Base-by-base conservation (phyloP, 2,113 vertebrate genomes). In the Lophotis ruficrista region DNA sequence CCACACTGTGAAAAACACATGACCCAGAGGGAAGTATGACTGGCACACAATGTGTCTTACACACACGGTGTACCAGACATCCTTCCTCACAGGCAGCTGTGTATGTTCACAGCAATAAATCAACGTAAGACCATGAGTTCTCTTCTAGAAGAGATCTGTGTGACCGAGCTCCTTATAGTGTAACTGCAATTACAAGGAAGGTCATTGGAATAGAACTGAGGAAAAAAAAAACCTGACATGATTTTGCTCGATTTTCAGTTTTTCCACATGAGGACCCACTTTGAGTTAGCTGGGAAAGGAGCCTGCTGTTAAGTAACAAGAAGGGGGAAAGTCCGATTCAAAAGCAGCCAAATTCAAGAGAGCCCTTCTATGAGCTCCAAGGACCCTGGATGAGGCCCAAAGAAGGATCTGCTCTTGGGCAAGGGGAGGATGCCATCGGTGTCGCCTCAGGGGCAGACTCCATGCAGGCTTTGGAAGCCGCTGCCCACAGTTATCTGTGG, bases 201-300 rank as follows among this genome's bases (percentile, higher is more conserved):
- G 30, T 23, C 61, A 87, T 2, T 87, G 73, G 89, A 92, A 89
- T 33, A 91, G 65, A 96, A 84, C 47, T 18, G 33, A 18, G 19
- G 17, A n/a, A 1, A 8, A 51, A 73, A 48, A 22, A 47, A 57
- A 5, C 1, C 24, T 65, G 35, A 83, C 93, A 83, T 41, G 2
- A 65, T 94, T 96, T 87, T 94, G 77, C 83, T 96, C 5, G 3
- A 79, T 92, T 95, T 93, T 96, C 83, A 51, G n/a, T 87, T 94
- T 95, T 94, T 94, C 93, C 93, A 95, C 89, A 73, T 61, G 93
- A 89, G 53, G 65, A 95, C 37, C 41, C 91, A 70, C 92, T 91
- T 91, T 89, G 69, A 97, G 77, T 79, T 57, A 87, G 87, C 72
- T 33, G 31, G 65, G 54, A 94, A 92, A 87, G 66, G 6, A 92